Base-by-base conservation (phyloP, 2,797 vertebrate genomes). In the Falco peregrinus region DNA sequence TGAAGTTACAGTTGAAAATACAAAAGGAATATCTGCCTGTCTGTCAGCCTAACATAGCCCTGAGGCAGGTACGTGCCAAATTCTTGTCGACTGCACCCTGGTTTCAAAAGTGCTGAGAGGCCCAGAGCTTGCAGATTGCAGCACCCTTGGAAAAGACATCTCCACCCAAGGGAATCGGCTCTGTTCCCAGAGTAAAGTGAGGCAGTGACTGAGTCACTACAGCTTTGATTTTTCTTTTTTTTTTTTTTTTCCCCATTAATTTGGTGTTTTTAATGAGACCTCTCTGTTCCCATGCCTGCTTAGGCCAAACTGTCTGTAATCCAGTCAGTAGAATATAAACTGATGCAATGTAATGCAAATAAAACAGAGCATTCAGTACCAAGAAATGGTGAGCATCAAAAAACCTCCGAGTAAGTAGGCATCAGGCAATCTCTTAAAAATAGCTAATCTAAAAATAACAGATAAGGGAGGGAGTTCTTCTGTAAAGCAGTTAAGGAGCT, bases 371-470 rank as follows among this genome's bases (percentile, higher is more conserved):
- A 0, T 67, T 70, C 35, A 21, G 33, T 50, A 20, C 54, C 60
- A 39, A 84, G 85, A 89, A 89, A 86, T 57, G 28, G 28, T 48
- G 56, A 95, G 50, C 82, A 91, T 57, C 71, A 75, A 70, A 76
- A 76, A 75, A 21, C 33, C 51, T 87, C 59, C 26, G 51, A 76
- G 51, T 25, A 71, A 74, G 83, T 10, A 88, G 78, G 73, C 82
- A 85, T 85, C 47, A 79, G 73, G 54, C 59, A 91, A 37, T 25
- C 83, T 51, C 74, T 90, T 96, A 84, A 95, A 95, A 96, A 93
- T 54, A 96, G 84, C 90, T 92, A 79, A 93, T 83, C 90, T 90
- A 94, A 97, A 96, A 95, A 96, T 89, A 94, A 81, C 91, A 90
- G 79, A 86, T 84, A 86, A 81, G n/a, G 41, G 73, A 95, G 57